Conservation (phyloP, 2,113 vertebrate species). For the Tenrec ecaudatus region DNA sequence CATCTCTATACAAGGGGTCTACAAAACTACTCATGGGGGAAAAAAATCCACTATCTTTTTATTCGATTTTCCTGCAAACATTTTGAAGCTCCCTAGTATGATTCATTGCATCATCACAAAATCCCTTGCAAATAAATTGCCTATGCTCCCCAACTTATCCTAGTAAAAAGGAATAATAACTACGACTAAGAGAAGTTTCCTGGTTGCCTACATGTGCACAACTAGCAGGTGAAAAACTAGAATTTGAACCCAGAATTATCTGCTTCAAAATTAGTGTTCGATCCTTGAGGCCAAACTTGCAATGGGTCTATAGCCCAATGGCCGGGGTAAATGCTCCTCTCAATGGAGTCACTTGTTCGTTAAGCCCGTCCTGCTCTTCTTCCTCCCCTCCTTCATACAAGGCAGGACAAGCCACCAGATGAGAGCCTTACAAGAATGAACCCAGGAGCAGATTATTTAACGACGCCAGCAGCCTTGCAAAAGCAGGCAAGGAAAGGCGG, state of each 20-base stretch:
- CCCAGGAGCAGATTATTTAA: background rate
- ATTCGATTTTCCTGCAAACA: too few species aligned
- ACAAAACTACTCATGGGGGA: too few species aligned
- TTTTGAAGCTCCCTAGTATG: too few species aligned
- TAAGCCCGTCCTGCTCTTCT: background rate
- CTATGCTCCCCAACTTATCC: background rate
- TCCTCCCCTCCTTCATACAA: background rate
- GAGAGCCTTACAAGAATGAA: background rate
- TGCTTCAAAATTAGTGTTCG: background rate
- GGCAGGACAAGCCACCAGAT: background rate
- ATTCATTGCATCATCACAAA: background rate
- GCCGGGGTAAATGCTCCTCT: background rate
- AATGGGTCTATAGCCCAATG: background rate
- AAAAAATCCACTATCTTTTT: too few species aligned
- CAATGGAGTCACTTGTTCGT: background rate
- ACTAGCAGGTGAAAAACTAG: background rate
- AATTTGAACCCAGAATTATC: background rate
- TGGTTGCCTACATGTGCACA: background rate
- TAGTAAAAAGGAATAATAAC: background rate
- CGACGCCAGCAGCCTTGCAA: background rate
- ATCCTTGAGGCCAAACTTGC: background rate
- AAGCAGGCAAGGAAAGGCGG: background rate
- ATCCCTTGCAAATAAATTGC: background rate
- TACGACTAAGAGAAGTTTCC: background rate
- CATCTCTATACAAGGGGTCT: rapidly evolving